Evolutionary conservation across 2,113 vertebrate genomes (phyloP).

Genomic region (Caloenas nicobarica): DNA sequence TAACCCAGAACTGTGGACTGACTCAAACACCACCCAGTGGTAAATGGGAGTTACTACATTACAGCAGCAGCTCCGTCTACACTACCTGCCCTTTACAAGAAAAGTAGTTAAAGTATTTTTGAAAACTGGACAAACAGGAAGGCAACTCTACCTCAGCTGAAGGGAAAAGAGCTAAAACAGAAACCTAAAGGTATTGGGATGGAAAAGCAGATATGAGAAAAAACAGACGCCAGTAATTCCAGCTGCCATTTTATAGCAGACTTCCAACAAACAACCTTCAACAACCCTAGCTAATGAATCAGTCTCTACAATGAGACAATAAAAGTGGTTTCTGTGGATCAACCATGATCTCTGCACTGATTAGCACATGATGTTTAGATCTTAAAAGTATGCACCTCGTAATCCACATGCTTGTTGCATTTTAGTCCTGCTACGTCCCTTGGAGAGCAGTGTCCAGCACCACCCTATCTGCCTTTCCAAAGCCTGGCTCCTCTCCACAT

Average conservation of each 20-base stretch:
- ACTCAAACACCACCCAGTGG: slow-evolving; percentile 66
- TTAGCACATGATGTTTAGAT: not conserved
- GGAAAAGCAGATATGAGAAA: not conserved
- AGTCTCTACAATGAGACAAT: not conserved
- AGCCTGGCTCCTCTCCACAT: not conserved
- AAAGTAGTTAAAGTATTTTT: not conserved
- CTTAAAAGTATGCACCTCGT: not conserved
- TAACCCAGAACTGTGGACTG: slow-evolving; percentile 1
- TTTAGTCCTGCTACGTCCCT: not conserved
- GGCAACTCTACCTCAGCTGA: not conserved
- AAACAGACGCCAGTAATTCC: not conserved
- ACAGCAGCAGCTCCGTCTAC: not conserved
- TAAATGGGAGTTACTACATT: slow-evolving; percentile 33
- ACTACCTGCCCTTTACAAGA: not conserved
- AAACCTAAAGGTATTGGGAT: not conserved
- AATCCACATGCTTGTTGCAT: not conserved
- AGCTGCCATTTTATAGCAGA: not conserved
- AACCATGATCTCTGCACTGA: not conserved
- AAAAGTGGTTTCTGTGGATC: not conserved
- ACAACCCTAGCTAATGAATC: not conserved
- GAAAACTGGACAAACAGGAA: not conserved
- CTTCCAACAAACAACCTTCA: not conserved
- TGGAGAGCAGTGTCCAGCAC: not conserved
- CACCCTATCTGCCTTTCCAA: not conserved
- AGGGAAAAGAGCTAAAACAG: not conserved